A percentile compares a stretch with the other conserved stretches of the same genome.
Evolutionary conservation across 2,888 invertebrate genomes (phyloP).

Genomic region (Diogma glabrata): DNA sequence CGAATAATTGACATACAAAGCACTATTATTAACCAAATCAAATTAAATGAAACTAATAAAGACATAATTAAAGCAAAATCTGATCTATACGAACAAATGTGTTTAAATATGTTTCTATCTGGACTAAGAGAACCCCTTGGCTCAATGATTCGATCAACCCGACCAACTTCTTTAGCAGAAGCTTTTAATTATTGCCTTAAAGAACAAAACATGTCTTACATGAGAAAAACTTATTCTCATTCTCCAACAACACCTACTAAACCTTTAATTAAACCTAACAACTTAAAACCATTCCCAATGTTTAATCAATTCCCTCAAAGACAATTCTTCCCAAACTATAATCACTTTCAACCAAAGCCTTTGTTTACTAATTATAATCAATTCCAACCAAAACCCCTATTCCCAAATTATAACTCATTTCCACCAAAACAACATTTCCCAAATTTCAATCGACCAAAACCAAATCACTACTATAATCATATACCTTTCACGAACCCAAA

Average conservation of each 20-base stretch:
- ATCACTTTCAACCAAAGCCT: not conserved
- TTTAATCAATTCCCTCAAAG: no score
- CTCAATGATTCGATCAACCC: conserved; percentile 20
- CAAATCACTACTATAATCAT: not conserved
- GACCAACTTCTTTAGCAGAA: conserved; percentile 15
- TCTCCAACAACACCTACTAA: not conserved
- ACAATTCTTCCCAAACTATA: not conserved
- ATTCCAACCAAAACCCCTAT: not conserved
- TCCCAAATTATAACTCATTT: no score
- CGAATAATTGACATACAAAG: no score
- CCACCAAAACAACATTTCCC: no score
- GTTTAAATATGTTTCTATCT: conserved; percentile 18
- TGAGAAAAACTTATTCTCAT: not conserved
- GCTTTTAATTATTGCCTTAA: conserved; percentile 19
- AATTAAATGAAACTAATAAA: conserved; percentile 12
- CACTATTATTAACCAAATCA: no score
- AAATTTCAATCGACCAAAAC: not conserved
- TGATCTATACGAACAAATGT: no score
- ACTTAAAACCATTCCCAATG: no score
- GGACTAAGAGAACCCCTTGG: conserved; percentile 20
- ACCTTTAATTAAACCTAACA: not conserved
- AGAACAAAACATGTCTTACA: conserved; percentile 11
- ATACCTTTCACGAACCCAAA: not conserved
- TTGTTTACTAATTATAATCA: not conserved
- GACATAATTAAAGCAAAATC: conserved; percentile 16